Conservation (phyloP, 2,888 invertebrate species). For the Subacronicta megacephala region DNA sequence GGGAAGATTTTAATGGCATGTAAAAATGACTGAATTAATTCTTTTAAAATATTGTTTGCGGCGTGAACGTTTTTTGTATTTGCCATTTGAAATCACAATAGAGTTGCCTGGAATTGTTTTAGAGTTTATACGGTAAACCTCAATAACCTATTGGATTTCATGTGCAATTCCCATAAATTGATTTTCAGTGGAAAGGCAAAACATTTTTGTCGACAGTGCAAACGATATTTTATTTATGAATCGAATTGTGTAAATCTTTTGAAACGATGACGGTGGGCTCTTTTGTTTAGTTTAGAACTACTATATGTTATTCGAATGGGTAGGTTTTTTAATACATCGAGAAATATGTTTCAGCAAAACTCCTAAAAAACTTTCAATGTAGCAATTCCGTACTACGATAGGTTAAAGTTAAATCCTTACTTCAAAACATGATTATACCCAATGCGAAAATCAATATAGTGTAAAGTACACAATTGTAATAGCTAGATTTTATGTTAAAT, state of each 20-base stretch:
- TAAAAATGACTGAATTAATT: too few species aligned
- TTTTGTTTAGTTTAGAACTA: background rate
- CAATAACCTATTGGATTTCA: background rate
- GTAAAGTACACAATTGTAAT: slow-evolving; percentile 40
- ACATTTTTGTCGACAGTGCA: background rate
- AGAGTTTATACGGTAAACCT: background rate
- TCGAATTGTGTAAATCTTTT: slow-evolving; percentile 10
- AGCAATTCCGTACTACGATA: background rate
- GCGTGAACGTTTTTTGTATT: background rate
- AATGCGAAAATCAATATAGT: slow-evolving; percentile 25
- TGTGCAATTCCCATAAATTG: background rate
- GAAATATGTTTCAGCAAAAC: too few species aligned
- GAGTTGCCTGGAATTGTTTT: background rate
- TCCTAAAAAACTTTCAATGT: too few species aligned
- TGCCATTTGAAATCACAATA: background rate
- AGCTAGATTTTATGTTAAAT: slow-evolving; percentile 39
- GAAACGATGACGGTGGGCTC: background rate
- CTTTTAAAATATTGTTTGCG: background rate
- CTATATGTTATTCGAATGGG: background rate
- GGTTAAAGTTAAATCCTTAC: background rate
- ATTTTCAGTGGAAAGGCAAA: background rate
- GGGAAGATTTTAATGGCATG: too few species aligned
- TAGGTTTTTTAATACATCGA: background rate
- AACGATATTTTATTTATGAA: slow-evolving; percentile 7
- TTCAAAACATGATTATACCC: slow-evolving; percentile 8